These are phyloP conservation scores for Eubasilissa splendida DNA, from an alignment of 2,888 invertebrate species.

Conservation along the genomic window DNA sequence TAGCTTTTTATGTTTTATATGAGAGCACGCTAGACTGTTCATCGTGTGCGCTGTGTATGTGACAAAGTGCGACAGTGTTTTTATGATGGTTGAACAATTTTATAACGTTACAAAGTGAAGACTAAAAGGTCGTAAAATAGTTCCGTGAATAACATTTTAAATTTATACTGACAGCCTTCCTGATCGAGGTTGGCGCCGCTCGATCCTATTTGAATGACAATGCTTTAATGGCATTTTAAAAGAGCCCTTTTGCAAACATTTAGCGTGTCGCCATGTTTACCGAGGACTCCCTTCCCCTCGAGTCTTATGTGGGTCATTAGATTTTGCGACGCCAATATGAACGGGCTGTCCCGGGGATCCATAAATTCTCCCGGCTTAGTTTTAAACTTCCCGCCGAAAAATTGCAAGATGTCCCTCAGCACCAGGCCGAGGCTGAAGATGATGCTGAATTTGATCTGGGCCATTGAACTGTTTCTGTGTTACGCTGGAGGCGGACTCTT, in stretches of 20 bases:
- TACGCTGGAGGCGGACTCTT: slow-evolving; percentile 42
- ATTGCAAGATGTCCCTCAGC: slow-evolving; percentile 1
- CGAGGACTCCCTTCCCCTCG: neutral
- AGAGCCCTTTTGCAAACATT: slow-evolving; percentile 13
- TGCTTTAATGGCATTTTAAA: slow-evolving; percentile 27
- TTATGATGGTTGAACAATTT: too few relatives aligned
- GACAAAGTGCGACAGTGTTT: too few relatives aligned
- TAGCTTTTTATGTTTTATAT: too few relatives aligned
- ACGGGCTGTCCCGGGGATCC: neutral
- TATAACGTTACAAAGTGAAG: too few relatives aligned
- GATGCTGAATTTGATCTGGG: slow-evolving; percentile 34
- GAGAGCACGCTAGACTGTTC: too few relatives aligned
- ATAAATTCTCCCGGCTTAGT: neutral
- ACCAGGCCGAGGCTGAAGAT: slow-evolving; percentile 34
- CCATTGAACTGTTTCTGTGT: slow-evolving; percentile 41
- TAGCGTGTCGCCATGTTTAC: slow-evolving; percentile 20
- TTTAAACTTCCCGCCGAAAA: slow-evolving; percentile 25
- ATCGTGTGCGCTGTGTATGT: too few relatives aligned
- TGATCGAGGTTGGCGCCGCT: slow-evolving; percentile 13
- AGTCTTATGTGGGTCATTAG: slow-evolving; percentile 1
- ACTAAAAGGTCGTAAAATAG: too few relatives aligned
- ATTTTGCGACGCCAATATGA: slow-evolving; percentile 1
- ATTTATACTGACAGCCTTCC: neutral
- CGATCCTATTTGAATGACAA: slow-evolving; percentile 17
- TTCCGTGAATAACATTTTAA: neutral